A percentile compares a stretch with the other conserved stretches of the same genome.
phyloP scores from a whole-genome alignment of 2,797 vertebrate genomes.

The Urocyon cinereoargenteus region DNA sequence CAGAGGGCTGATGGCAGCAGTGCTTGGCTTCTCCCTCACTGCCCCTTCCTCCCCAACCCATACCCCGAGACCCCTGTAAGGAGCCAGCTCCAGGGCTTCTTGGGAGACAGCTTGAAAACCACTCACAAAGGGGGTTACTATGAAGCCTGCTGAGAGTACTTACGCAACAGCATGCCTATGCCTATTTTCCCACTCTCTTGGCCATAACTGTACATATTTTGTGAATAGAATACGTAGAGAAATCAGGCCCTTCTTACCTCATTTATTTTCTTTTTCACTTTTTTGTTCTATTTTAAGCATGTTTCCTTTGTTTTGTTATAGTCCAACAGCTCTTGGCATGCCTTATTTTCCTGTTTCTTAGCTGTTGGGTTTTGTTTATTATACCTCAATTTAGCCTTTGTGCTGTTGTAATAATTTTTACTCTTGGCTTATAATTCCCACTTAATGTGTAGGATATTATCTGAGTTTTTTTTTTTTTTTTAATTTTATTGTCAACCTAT shows the following conservation, averaged over 20 bases:
- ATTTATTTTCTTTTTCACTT: neutral
- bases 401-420: neutral
- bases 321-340: neutral
- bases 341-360: neutral
- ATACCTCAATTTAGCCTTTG: neutral
- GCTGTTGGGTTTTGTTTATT: neutral
- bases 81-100: neutral
- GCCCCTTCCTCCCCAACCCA: neutral
- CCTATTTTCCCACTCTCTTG: neutral
- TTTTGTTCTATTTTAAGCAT: neutral
- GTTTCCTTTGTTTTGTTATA: neutral
- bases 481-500: too few relatives aligned
- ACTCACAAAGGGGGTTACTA: neutral
- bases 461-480: neutral
- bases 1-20: neutral
- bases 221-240: neutral
- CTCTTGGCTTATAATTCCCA: constrained; percentile 21
- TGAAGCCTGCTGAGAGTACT: neutral
- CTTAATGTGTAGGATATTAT: neutral
- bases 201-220: neutral
- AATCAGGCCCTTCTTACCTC: neutral
- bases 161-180: neutral
- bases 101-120: neutral
- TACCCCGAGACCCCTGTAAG: rapidly evolving
- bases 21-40: neutral